These are phyloP conservation scores for Tauraco erythrolophus DNA, from an alignment of 2,113 vertebrate genomes.

Conservation along the genomic window DNA sequence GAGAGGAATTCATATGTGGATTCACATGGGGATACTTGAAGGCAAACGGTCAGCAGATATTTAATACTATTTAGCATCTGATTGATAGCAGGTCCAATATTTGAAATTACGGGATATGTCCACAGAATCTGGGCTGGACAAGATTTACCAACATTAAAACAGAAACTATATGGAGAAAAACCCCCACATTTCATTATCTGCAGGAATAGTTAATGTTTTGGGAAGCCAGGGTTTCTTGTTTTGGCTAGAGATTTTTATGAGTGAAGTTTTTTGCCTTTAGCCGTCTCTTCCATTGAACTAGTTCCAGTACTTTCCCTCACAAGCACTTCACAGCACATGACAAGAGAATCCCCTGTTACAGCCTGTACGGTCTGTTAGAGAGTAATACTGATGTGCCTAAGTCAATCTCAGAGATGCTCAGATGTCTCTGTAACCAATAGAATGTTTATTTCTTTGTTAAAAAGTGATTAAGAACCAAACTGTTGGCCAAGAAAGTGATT, in stretches of 20 bases:
- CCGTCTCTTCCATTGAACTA: neutral
- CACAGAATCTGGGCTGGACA: neutral
- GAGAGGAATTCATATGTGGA: neutral
- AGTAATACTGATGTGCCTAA: neutral
- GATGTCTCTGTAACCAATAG: neutral
- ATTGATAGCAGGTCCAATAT: neutral
- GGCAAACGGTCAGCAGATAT: neutral
- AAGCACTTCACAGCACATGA: neutral
- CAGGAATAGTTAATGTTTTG: neutral
- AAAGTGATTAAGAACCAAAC: accelerated
- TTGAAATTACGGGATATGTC: neutral
- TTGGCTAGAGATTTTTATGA: neutral
- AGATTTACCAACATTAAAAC: neutral
- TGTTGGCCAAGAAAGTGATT: neutral
- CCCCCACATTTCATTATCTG: neutral
- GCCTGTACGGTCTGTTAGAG: neutral
- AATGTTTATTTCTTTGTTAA: neutral
- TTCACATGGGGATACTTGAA: neutral
- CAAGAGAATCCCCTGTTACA: neutral
- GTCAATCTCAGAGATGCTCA: neutral
- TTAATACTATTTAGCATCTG: neutral
- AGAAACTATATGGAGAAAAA: neutral
- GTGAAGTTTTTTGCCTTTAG: neutral
- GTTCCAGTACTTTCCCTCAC: neutral
- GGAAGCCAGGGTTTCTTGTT: neutral